Conservation (phyloP, 2,888 invertebrate species). For the Panopea generosa region DNA sequence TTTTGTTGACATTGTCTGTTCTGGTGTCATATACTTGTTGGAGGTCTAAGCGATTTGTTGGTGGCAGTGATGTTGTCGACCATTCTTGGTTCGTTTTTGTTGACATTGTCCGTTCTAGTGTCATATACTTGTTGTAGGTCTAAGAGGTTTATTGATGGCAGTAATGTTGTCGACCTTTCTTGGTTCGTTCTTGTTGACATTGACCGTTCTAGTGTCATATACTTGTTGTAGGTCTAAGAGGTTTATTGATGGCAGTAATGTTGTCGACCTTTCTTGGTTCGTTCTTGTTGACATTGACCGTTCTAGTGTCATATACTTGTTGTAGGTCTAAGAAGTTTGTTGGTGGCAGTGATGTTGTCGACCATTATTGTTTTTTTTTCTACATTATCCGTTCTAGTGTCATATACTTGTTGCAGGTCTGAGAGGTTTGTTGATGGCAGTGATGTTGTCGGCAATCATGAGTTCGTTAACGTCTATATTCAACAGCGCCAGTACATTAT, state of each 20-base stretch:
- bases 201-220: no score
- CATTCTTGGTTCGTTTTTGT: background rate
- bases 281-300: background rate
- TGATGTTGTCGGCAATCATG: no score
- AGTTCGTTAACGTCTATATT: no score
- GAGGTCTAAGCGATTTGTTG: slow-evolving; percentile 19
- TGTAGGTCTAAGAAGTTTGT: slow-evolving; percentile 68
- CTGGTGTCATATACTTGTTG: no score
- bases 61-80: slow-evolving; percentile 25
- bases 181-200: background rate
- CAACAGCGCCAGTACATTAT: slow-evolving; percentile 70
- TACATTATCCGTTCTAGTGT: no score
- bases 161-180: slow-evolving; percentile 69
- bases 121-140: no score
- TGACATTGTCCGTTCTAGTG: background rate
- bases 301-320: no score
- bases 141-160: slow-evolving; percentile 65
- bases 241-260: slow-evolving; percentile 27
- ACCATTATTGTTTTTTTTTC: slow-evolving; percentile 69
- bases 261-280: background rate
- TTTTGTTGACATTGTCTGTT: no score
- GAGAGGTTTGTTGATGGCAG: no score
- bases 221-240: slow-evolving; percentile 24
- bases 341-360: slow-evolving; percentile 68
- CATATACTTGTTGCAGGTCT: no score